Base-by-base conservation (phyloP, 2,888 invertebrate genomes). In the Aspidapion aeneum region DNA sequence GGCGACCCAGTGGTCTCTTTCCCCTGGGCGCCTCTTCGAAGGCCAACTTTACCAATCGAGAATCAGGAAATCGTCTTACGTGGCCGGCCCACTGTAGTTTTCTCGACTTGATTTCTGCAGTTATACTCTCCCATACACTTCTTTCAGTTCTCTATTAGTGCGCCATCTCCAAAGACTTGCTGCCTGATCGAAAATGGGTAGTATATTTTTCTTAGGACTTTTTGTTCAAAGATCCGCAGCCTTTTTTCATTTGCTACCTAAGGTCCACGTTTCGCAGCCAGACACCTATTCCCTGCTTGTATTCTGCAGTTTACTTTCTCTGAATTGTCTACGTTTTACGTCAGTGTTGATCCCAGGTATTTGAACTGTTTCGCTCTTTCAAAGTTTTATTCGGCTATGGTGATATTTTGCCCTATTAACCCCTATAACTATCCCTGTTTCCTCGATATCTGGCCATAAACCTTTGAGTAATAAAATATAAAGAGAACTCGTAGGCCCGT, bases 401-500 rank as follows among this genome's bases (percentile, higher is more conserved):
- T 49, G 9, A 62, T 49, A 16, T 62, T 62, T 18, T 62, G 62
- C 12, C 62, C 57, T 58, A 62, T 52, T 21, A n/a, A n/a, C n/a
- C n/a, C n/a, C 57, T 56, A 56, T 56, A 16, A 18, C 21, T 18
- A 9, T 21, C 18, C n/a, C n/a, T n/a, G n/a, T n/a, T n/a, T n/a
- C n/a, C n/a, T n/a, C n/a, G n/a, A n/a, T n/a, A n/a, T n/a, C n/a
- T n/a, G n/a, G n/a, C n/a, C n/a, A n/a, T n/a, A n/a, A n/a, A n/a
- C n/a, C n/a, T n/a, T n/a, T n/a, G n/a, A n/a, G n/a, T n/a, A n/a
- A n/a, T n/a, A n/a, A n/a, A n/a, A n/a, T n/a, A n/a, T n/a, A n/a
- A n/a, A n/a, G n/a, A n/a, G n/a, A n/a, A n/a, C n/a, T n/a, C n/a
- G n/a, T n/a, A n/a, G n/a, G n/a, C n/a, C n/a, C n/a, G n/a, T n/a